Evolutionary conservation across 2,797 vertebrate genomes (phyloP).

Genomic region (Enteromius paludinosus): DNA sequence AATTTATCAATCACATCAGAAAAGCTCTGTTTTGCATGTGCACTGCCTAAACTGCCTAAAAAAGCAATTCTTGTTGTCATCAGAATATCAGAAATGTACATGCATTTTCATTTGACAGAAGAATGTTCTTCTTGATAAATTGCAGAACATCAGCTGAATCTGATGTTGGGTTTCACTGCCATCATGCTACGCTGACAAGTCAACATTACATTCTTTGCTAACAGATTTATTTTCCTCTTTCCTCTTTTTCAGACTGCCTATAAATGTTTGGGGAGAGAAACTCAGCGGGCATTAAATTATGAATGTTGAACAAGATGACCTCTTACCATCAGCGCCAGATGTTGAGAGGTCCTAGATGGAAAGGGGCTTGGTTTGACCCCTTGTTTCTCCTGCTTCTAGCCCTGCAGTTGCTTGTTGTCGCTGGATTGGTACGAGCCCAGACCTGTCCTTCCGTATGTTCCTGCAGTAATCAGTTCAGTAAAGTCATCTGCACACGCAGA

Average conservation of each 20-base stretch:
- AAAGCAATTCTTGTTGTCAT: slow-evolving; percentile 11
- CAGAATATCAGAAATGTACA: slow-evolving; percentile 7
- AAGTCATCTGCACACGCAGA: slow-evolving; percentile 95
- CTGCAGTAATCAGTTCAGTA: slow-evolving; percentile 99
- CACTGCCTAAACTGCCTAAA: slow-evolving; percentile 2
- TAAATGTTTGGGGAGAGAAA: slow-evolving; percentile 75
- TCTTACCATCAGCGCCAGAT: slow-evolving; percentile 99
- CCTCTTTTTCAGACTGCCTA: slow-evolving; percentile 63
- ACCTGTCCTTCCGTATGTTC: slow-evolving; percentile 97
- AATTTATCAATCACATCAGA: slow-evolving; percentile 17
- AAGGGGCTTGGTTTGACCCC: slow-evolving; percentile 99
- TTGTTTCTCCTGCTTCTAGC: slow-evolving; percentile 97
- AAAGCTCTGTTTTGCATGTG: slow-evolving; percentile 6
- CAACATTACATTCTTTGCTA: slow-evolving; percentile 25
- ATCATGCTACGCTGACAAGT: slow-evolving; percentile 8
- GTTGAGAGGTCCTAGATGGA: slow-evolving; percentile 99
- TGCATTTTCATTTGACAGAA: slow-evolving; percentile 11
- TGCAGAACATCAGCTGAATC: not conserved
- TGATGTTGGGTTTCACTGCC: slow-evolving; percentile 32
- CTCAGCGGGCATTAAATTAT: slow-evolving; percentile 97
- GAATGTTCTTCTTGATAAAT: slow-evolving; percentile 8
- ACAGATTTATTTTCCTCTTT: slow-evolving; percentile 37
- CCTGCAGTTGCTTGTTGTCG: slow-evolving; percentile 97
- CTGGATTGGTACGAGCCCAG: slow-evolving; percentile 94
- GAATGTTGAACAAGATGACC: slow-evolving; percentile 99